These are phyloP conservation scores for Alectura lathami DNA, from an alignment of 2,113 vertebrate species.

Conservation along the genomic window DNA sequence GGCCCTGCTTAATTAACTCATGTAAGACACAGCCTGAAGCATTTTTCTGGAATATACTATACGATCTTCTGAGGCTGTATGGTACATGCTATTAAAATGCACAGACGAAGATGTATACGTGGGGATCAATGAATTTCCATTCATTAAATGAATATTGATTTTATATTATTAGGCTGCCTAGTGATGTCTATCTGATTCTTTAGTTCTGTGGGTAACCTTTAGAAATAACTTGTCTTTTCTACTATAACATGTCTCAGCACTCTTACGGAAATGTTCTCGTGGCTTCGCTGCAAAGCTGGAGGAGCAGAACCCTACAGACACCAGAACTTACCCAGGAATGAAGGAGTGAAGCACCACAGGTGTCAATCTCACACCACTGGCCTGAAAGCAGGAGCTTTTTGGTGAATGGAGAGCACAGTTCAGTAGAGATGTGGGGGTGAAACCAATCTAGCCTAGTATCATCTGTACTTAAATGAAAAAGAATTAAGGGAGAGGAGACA, in stretches of 20 bases:
- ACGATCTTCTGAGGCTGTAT: neutral
- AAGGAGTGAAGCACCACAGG: fast-evolving
- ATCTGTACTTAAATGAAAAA: neutral
- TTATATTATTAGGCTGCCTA: neutral
- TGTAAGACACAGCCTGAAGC: neutral
- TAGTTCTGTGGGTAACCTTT: neutral
- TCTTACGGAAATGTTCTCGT: neutral
- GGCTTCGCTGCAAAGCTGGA: neutral
- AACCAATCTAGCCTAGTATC: neutral
- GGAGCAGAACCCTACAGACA: neutral
- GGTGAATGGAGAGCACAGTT: neutral
- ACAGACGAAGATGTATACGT: neutral
- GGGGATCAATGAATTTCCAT: neutral
- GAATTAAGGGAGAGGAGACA: neutral
- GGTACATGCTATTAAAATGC: neutral
- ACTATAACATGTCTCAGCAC: neutral
- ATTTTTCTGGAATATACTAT: neutral
- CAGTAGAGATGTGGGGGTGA: neutral
- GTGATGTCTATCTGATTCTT: neutral
- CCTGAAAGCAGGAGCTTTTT: neutral
- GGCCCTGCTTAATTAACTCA: neutral
- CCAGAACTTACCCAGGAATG: neutral
- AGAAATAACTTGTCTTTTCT: neutral
- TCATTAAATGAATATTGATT: neutral
- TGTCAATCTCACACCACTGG: neutral